phyloP scores from a whole-genome alignment of 2,113 vertebrate genomes.

The Sinocyclocheilus anophthalmus region DNA sequence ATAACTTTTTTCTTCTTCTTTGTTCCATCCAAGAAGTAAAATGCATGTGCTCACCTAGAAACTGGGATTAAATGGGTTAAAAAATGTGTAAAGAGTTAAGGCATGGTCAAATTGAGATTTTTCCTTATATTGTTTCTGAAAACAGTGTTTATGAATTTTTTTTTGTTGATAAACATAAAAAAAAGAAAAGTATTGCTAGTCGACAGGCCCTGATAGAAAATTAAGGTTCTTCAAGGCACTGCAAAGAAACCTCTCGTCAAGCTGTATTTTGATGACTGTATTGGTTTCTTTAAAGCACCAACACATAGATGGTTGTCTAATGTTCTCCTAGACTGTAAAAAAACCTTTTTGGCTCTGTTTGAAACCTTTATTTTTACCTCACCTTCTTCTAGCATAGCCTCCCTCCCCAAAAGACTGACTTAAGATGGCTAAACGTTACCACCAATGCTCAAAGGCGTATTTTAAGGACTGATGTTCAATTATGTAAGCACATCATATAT shows the following conservation, averaged over 20 bases:
- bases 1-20: neutral
- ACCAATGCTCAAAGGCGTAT: constrained; percentile 6
- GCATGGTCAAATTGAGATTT: neutral
- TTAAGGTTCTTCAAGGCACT: no score
- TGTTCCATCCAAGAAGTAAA: neutral
- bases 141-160: neutral
- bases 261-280: neutral
- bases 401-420: neutral
- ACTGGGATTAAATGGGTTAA: neutral
- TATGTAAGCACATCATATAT: constrained; percentile 45
- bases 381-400: neutral
- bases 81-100: neutral
- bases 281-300: neutral
- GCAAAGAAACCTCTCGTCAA: neutral
- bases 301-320: no score
- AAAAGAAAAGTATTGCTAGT: no score
- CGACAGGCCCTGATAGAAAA: no score
- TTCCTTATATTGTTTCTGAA: neutral
- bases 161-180: no score
- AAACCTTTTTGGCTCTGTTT: neutral
- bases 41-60: neutral
- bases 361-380: neutral
- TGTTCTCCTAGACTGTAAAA: neutral
- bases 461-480: constrained; percentile 54
- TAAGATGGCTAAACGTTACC: constrained; percentile 31